These are phyloP conservation scores for Pygoscelis antarcticus DNA, from an alignment of 2,113 vertebrate species.

Conservation along the genomic window DNA sequence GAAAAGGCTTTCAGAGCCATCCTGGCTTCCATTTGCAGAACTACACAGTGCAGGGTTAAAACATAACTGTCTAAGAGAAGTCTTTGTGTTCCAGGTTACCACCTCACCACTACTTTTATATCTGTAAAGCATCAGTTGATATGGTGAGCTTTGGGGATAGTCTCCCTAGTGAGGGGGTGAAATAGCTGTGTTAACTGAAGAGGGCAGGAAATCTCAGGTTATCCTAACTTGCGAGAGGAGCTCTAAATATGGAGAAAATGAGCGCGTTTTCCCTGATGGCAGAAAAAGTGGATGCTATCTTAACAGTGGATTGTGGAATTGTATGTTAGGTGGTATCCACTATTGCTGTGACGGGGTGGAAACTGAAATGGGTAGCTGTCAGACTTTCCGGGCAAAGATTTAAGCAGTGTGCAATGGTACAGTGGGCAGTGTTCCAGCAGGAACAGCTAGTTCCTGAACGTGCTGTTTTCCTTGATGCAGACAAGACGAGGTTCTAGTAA, in stretches of 20 bases:
- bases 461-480: neutral
- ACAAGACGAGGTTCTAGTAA: neutral
- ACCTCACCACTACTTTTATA: neutral
- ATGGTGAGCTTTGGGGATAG: neutral
- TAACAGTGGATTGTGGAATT: neutral
- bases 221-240: neutral
- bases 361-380: neutral
- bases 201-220: neutral
- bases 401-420: neutral
- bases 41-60: neutral
- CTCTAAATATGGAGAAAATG: neutral
- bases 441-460: neutral
- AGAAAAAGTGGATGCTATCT: neutral
- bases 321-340: neutral
- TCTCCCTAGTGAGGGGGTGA: neutral
- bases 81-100: neutral
- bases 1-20: neutral
- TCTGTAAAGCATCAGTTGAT: neutral
- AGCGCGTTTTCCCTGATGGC: neutral
- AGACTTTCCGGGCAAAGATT: neutral
- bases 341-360: neutral
- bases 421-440: neutral
- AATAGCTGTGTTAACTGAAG: neutral
- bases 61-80: neutral
- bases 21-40: neutral